Conservation (phyloP, 2,888 invertebrate species). For the Dexiosoma caninum region DNA sequence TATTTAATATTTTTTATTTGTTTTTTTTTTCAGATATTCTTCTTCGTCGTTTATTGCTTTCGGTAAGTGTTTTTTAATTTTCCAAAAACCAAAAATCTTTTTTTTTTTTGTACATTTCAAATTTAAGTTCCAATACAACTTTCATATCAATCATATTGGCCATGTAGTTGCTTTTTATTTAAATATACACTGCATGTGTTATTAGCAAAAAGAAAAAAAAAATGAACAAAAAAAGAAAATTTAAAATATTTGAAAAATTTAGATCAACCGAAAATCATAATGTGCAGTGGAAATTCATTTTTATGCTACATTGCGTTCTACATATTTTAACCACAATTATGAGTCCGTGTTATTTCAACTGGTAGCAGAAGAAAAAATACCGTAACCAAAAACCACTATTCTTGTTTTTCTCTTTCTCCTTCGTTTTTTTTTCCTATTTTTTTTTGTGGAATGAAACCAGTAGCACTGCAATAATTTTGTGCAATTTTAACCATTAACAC, state of each 20-base stretch:
- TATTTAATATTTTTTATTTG: no score
- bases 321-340: slow-evolving; percentile 54
- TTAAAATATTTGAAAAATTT: background rate
- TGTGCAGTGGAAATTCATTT: slow-evolving; percentile 31
- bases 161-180: no score
- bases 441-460: slow-evolving; percentile 11
- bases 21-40: no score
- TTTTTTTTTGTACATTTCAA: no score
- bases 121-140: background rate
- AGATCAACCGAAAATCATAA: slow-evolving; percentile 7
- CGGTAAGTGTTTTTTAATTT: no score
- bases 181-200: background rate
- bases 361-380: background rate
- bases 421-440: background rate
- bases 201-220: no score
- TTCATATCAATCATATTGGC: background rate
- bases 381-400: slow-evolving; percentile 41
- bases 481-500: slow-evolving; percentile 20
- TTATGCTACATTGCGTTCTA: slow-evolving; percentile 29
- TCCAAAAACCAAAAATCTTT: no score
- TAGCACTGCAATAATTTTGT: slow-evolving; percentile 46
- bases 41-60: no score
- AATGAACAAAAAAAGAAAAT: background rate
- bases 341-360: background rate
- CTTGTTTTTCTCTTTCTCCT: background rate